Evolutionary conservation across 64 coral and sea anemone genomes (phyloP), one percentile per base, ranked within the genome.

Genomic region (Dendrophyllia cribrosa): DNA sequence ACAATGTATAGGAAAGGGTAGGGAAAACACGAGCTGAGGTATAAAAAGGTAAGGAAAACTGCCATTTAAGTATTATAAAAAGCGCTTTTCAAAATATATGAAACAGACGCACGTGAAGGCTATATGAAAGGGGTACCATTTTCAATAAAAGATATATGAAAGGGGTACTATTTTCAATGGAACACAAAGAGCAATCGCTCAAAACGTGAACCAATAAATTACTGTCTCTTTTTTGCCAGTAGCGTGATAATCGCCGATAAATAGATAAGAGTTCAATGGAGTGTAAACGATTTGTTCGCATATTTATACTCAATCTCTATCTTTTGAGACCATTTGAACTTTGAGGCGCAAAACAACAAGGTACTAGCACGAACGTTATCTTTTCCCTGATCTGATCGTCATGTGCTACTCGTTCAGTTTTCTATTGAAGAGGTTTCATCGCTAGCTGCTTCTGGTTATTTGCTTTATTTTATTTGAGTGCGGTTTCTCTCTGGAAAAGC

Each of bases 201-300:
- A 79, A 58, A 79, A 15, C 51, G 51, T 24, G 12, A 49, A 26
- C 20, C n/a, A 79, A 58, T 43, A 58, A 79, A 6, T 77, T 34
- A 34, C 7, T 51, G 4, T 14, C 15, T 20, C 75, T 78, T 67
- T 84, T 13, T 67, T 84, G 60, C 51, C 80, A 67, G 20, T 51
- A 47, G 59, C 80, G 80, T 84, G 80, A 68, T 68, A 21, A 22
- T 67, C 4, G 62, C 80, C 62, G 80, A 84, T 84, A 44, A 67
- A 67, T 13, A 63, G 60, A 66, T 84, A 4, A 23, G 46, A 1
- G 10, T 23, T 67, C 61, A 84, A 50, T 84, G 80, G 49, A 65
- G 80, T 84, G 80, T 84, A 67, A 67, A 84, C 62, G 67, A 84
- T 84, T 84, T 67, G 15, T 48, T 47, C 23, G 59, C 79, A 65